Evolutionary conservation across 92 coral and sea anemone genomes (phyloP).

Genomic region (Porites lobata): DNA sequence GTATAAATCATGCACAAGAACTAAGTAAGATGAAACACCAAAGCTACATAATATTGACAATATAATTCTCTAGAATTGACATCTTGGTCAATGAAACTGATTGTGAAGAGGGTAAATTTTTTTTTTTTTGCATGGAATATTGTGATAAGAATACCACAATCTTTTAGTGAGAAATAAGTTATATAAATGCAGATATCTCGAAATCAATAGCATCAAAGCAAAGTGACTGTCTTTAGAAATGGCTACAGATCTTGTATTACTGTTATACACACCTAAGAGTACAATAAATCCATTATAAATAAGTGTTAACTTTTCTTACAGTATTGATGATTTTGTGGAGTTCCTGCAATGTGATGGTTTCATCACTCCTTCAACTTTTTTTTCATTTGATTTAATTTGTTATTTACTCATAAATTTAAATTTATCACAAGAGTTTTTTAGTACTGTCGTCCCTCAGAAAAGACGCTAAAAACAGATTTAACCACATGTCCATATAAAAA

Average conservation of each 20-base stretch:
- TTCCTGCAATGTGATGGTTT: too few species aligned
- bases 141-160: background rate
- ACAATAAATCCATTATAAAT: too few species aligned
- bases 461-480: background rate
- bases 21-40: background rate
- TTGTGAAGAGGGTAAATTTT: background rate
- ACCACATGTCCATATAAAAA: background rate
- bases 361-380: too few species aligned
- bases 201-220: too few species aligned
- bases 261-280: background rate
- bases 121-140: too few species aligned
- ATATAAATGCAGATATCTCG: too few species aligned
- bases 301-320: too few species aligned
- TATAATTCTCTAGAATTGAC: background rate
- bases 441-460: background rate
- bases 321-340: background rate
- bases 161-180: background rate
- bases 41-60: background rate
- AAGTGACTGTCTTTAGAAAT: background rate
- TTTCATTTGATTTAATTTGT: background rate
- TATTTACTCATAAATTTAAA: background rate
- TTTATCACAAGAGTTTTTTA: background rate
- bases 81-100: background rate
- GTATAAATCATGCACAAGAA: background rate
- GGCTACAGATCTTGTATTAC: background rate